Conservation (phyloP, 2,797 vertebrate species). For the Helicolenus hilgendorfi region DNA sequence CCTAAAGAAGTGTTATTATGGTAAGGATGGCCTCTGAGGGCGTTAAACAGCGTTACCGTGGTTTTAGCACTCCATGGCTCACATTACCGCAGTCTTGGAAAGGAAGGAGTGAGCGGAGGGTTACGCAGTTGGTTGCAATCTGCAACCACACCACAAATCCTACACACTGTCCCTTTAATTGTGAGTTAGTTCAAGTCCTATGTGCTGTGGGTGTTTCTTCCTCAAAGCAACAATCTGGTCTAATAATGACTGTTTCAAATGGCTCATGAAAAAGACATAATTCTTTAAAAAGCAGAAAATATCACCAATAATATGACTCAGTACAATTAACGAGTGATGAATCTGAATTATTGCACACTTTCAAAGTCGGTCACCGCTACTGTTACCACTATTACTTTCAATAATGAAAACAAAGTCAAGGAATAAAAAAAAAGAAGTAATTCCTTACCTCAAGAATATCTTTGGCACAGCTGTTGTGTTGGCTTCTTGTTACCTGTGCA, state of each 20-base stretch:
- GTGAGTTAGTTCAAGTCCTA: background rate
- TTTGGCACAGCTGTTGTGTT: slow-evolving; percentile 70
- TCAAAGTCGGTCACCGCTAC: background rate
- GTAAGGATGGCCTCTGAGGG: too few species aligned
- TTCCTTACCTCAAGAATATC: slow-evolving; percentile 79
- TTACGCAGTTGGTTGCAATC: too few species aligned
- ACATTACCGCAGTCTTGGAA: too few species aligned
- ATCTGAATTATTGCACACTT: background rate
- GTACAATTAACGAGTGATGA: background rate
- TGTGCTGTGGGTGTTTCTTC: background rate
- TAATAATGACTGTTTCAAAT: background rate
- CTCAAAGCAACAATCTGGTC: background rate
- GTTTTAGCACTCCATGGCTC: too few species aligned
- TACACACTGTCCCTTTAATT: too few species aligned
- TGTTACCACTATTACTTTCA: background rate
- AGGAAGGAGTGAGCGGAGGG: too few species aligned
- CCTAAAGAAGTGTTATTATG: too few species aligned
- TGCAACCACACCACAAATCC: too few species aligned
- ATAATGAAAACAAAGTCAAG: background rate
- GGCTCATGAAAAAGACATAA: background rate
- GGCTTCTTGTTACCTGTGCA: slow-evolving; percentile 79
- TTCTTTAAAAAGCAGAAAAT: background rate
- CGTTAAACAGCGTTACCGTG: too few species aligned
- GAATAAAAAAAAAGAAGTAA: background rate
- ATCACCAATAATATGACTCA: background rate